Evolutionary conservation across 2,888 invertebrate genomes (phyloP), one percentile per base, ranked within the genome.

Genomic region (Petrolisthes manimaculis): DNA sequence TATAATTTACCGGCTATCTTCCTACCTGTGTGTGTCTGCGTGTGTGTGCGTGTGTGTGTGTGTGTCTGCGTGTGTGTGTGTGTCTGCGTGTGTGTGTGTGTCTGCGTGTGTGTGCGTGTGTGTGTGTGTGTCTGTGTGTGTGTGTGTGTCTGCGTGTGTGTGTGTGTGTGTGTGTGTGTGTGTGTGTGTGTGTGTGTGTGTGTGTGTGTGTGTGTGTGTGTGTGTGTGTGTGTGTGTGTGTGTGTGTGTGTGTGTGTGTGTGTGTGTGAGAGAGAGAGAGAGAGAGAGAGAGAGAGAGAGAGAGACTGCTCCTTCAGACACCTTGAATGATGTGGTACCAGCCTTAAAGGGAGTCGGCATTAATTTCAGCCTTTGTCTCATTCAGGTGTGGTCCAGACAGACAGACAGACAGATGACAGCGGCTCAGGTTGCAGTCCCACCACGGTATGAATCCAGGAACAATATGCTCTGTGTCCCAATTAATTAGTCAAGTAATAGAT

Each of bases 161-260:
- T 61, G 61, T 61, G 61, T 61, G 61, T 61, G 61, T 61, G 61
- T 61, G 61, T 61, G 61, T 61, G 61, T 61, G 61, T 61, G 61
- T 61, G 61, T 61, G 61, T 61, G 61, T 61, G 61, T 61, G 61
- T 61, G 61, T 61, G 61, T 61, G 61, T 61, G 61, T 61, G 61
- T 61, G 61, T 61, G 61, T 61, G 61, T 9, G 61, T 9, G 61
- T 9, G 61, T 9, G 61, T 9, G 61, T 9, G 61, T 9, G 61
- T 9, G 61, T 9, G 61, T 9, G 61, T 9, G 61, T 9, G 61
- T 9, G 61, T 61, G 61, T 61, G 61, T 9, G 61, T 61, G 61
- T 61, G 61, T 9, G 61, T 6, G 8, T 14, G 6, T 14, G 8
- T 9, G 61, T 61, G 61, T 61, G 14, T 61, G 61, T 14, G 61